Conservation (phyloP, 2,888 invertebrate genomes). For the Drosophila leonis region DNA sequence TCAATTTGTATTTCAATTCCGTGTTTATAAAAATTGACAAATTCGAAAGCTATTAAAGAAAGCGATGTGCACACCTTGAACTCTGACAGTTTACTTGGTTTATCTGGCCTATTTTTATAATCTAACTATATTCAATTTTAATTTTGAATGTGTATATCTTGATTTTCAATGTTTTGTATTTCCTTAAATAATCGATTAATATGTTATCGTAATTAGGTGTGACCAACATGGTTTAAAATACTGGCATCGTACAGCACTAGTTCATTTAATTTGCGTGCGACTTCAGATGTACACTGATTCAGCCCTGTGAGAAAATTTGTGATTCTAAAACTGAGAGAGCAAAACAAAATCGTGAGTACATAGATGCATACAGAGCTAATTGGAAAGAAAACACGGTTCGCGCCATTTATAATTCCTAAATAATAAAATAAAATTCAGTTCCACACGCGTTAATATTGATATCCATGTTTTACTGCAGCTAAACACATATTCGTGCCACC, state of each 20-base stretch:
- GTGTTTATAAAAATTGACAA: not conserved
- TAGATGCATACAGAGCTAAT: conserved; percentile 41
- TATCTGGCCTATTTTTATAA: not conserved
- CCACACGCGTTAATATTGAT: not conserved
- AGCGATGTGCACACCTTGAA: not conserved
- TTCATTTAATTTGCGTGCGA: conserved; percentile 12
- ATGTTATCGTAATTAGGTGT: not conserved
- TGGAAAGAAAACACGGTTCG: conserved; percentile 49
- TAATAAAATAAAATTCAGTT: conserved; percentile 26
- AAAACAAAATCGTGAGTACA: conserved; percentile 45
- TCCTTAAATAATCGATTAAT: not conserved
- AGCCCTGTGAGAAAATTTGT: conserved; percentile 48
- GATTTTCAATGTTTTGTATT: not conserved
- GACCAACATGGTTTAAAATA: conserved; percentile 15
- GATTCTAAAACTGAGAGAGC: conserved; percentile 36
- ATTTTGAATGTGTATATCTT: not conserved
- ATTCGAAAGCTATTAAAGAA: no score
- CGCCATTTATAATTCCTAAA: conserved; percentile 37
- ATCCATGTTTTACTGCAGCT: conserved; percentile 12
- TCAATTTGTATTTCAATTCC: not conserved
- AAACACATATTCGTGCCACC: not conserved
- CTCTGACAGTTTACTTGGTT: not conserved
- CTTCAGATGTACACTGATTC: conserved; percentile 81
- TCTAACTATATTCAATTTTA: not conserved
- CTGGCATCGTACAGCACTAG: not conserved